phyloP scores from a whole-genome alignment of 2,888 invertebrate species.

The Melitaea athalia region DNA sequence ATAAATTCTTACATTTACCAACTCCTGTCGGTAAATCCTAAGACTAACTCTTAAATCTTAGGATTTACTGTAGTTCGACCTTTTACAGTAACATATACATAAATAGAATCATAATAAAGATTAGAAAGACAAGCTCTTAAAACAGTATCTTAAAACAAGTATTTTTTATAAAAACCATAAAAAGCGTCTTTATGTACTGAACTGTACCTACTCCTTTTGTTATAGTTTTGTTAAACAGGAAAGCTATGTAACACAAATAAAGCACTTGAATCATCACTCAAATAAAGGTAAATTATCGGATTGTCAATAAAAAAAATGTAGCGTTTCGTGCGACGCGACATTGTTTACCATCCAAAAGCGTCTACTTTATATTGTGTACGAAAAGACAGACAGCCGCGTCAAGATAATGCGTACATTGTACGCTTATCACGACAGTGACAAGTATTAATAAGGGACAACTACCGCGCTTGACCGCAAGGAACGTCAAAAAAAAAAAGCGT shows the following conservation, averaged over 20 bases:
- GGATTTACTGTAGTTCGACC: no score
- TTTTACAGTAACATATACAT: no score
- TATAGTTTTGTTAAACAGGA: neutral
- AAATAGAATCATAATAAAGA: no score
- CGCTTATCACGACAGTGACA: constrained; percentile 76
- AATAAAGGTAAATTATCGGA: neutral
- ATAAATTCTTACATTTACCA: no score
- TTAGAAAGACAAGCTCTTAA: no score
- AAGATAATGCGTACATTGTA: constrained; percentile 59
- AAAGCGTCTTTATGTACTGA: neutral
- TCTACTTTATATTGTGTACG: constrained; percentile 36
- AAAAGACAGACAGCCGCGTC: constrained; percentile 67
- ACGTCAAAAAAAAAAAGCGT: constrained; percentile 51
- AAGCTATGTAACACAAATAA: neutral
- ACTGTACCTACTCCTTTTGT: neutral
- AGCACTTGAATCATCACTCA: neutral
- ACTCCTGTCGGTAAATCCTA: no score
- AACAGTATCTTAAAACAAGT: neutral
- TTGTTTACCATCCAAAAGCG: constrained; percentile 19
- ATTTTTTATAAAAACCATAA: neutral
- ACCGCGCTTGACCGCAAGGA: constrained; percentile 57
- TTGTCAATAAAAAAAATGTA: constrained; percentile 5
- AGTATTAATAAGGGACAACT: constrained; percentile 78
- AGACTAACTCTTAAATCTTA: no score
- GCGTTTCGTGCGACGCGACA: constrained; percentile 8